Conservation (phyloP, 2,888 invertebrate genomes). For the Caenorhabditis becei region DNA sequence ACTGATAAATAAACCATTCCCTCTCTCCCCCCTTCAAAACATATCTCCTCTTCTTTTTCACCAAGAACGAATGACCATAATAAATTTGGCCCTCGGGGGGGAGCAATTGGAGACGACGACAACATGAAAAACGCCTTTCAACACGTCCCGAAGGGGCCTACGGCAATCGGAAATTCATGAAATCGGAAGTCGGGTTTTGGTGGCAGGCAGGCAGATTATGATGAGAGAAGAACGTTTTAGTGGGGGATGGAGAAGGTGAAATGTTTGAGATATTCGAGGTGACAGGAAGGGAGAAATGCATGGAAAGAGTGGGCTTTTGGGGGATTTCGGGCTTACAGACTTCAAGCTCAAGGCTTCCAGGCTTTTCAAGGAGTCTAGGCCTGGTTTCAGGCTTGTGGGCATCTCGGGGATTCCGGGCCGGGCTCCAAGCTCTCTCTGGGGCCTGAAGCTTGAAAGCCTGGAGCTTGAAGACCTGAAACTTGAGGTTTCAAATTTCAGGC, state of each 20-base stretch:
- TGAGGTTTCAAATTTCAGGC: too few relatives aligned
- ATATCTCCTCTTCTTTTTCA: not conserved
- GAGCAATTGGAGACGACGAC: conserved; percentile 38
- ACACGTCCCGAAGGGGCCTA: conserved; percentile 14
- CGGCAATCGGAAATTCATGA: conserved; percentile 57
- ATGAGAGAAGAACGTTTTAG: not conserved
- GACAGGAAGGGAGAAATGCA: too few relatives aligned
- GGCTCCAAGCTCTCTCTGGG: too few relatives aligned
- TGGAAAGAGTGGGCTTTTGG: too few relatives aligned
- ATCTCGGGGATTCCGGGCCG: too few relatives aligned
- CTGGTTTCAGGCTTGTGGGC: too few relatives aligned
- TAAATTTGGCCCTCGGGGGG: conserved; percentile 51
- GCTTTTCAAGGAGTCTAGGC: too few relatives aligned
- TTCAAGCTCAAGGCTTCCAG: too few relatives aligned
- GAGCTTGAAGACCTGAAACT: too few relatives aligned
- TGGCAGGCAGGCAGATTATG: not conserved
- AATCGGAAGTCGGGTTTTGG: conserved; percentile 33
- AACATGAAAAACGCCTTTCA: conserved; percentile 47
- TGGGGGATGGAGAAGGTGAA: conserved; percentile 2
- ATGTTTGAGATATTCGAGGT: not conserved
- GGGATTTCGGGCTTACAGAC: not conserved
- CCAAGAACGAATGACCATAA: conserved; percentile 12
- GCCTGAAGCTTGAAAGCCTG: too few relatives aligned
- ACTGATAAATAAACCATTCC: not conserved
- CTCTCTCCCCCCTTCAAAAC: conserved; percentile 1